These are phyloP conservation scores for Microcebus murinus DNA, from an alignment of 2,113 vertebrate genomes.

Conservation along the genomic window DNA sequence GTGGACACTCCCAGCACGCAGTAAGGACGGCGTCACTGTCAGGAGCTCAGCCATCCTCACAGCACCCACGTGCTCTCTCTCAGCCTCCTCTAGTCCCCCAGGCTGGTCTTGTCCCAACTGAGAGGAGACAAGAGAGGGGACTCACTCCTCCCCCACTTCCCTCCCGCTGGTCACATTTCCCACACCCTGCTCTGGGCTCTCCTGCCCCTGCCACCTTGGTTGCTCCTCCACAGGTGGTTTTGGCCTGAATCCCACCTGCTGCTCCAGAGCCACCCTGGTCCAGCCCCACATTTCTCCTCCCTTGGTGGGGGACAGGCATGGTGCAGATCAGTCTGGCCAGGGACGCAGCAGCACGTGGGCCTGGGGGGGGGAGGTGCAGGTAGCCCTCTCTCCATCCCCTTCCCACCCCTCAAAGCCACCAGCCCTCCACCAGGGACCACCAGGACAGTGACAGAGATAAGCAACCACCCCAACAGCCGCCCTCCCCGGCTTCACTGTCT, in stretches of 20 bases:
- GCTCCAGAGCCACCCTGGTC: too few species aligned
- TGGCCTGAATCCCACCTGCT: background rate
- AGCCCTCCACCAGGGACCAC: background rate
- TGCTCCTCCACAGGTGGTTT: background rate
- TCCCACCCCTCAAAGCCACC: background rate
- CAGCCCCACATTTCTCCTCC: background rate
- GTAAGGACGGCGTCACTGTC: rapidly evolving
- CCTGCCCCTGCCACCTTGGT: background rate
- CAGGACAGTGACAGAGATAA: background rate
- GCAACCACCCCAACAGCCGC: rapidly evolving
- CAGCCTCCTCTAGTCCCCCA: background rate
- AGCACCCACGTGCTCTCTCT: rapidly evolving
- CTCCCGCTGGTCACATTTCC: background rate
- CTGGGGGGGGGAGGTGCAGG: background rate
- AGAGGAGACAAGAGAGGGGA: rapidly evolving
- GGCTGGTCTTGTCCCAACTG: rapidly evolving
- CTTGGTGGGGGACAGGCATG: background rate
- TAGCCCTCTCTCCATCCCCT: background rate
- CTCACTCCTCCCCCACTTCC: background rate
- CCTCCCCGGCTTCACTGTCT: background rate
- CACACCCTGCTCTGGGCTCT: background rate
- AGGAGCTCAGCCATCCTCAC: rapidly evolving
- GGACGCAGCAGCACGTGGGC: background rate
- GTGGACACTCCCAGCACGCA: background rate
- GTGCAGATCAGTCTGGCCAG: background rate